phyloP scores from a whole-genome alignment of 2,888 invertebrate genomes.

The Sinodicranocentrus sp. region DNA sequence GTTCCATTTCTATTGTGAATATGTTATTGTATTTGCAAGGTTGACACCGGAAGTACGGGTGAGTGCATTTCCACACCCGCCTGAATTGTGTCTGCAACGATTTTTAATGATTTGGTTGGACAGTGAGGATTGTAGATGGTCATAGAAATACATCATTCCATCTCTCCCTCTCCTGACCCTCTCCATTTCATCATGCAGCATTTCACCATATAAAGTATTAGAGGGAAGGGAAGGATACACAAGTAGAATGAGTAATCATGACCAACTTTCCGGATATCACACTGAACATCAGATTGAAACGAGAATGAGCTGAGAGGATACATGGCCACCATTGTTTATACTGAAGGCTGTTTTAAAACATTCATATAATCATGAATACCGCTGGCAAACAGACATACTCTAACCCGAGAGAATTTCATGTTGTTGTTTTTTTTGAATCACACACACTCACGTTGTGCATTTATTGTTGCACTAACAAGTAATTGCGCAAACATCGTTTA shows the following conservation, averaged over 20 bases:
- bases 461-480: no score
- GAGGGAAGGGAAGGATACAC: neutral
- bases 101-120: slow-evolving; percentile 28
- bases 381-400: no score
- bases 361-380: no score
- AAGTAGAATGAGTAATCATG: slow-evolving; percentile 29
- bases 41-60: slow-evolving; percentile 67
- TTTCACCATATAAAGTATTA: neutral
- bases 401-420: no score
- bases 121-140: no score
- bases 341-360: neutral
- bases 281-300: slow-evolving; percentile 19
- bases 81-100: slow-evolving; percentile 46
- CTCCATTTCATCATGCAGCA: neutral
- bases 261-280: slow-evolving; percentile 50
- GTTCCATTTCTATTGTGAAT: slow-evolving; percentile 4
- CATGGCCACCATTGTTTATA: neutral
- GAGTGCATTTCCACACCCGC: slow-evolving; percentile 62
- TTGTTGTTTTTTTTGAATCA: no score
- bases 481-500: neutral
- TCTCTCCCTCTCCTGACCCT: slow-evolving; percentile 31
- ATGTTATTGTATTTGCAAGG: slow-evolving; percentile 45
- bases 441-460: no score
- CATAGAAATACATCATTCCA: no score
- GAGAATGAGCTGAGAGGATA: neutral